Base-by-base conservation (phyloP, 2,888 invertebrate species). In the Hybos culiciformis region DNA sequence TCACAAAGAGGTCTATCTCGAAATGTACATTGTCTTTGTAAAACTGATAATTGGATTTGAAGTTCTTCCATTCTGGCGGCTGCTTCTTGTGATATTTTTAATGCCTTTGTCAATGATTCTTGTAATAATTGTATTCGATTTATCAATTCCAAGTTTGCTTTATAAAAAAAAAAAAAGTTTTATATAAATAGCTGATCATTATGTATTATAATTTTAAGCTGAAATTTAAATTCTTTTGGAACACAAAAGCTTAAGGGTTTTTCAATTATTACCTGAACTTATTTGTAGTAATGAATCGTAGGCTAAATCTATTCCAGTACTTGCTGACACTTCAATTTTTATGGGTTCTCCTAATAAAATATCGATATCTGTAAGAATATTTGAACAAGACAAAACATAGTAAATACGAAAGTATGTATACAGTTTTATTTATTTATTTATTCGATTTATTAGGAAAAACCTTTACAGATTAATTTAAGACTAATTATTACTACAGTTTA, bases 1-100 rank as follows among this genome's bases (percentile, higher is more conserved):
- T 83, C 83, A 60, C 85, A 86, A 2, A 86, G 71, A 34, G 80
- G 74, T 21, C 78, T 71, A 64, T 85, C 85, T 54, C 78, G 75
- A 42, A 70, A 64, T 39, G 71, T 69, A 60, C 86, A 86, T 54
- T 79, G 77, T 52, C 78, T 76, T 57, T 67, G 66, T 48, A 67
- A 48, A 42, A 66, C 66, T 37, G 66, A 66, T 47, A 67, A 46
- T 53, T 66, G 66, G 54, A 66, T 65, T 54, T 66, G 66, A 21
- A 67, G 54, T 50, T 67, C 66, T 51, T 66, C 66, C 61, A 66
- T 63, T 49, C 65, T 60, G 39, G 60, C 60, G n/a, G 64, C 56
- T 14, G 66, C 66, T 52, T 66, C 66, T 54, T 65, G 63, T 24
- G 66, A 63, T 19, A 66, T 56, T 51, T 65, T 62, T 41, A 67